These are phyloP conservation scores for Corythornis cristatus DNA, from an alignment of 2,113 vertebrate species.

Conservation along the genomic window DNA sequence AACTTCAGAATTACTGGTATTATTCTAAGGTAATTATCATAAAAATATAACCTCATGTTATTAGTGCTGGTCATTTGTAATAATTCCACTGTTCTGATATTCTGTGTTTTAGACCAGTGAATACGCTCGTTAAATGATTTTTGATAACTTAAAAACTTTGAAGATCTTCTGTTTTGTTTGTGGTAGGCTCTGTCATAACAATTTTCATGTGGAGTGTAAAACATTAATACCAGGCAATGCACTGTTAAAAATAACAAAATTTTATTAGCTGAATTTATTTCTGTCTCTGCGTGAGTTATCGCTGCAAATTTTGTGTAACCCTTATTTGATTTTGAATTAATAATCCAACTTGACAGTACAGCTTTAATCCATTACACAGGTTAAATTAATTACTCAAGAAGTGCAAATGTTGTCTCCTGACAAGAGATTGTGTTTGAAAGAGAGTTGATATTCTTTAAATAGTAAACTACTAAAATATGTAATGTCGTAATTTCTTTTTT, in stretches of 20 bases:
- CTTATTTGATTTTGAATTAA: slow-evolving; percentile 2
- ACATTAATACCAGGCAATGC: background rate
- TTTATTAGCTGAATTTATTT: background rate
- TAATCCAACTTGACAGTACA: background rate
- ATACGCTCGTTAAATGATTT: background rate
- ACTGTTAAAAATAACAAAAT: background rate
- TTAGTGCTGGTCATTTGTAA: background rate
- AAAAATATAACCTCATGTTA: background rate
- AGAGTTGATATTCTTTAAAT: background rate
- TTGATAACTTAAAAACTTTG: background rate
- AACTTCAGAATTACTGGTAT: background rate
- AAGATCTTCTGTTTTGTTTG: background rate
- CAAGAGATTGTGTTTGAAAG: background rate
- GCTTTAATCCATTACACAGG: background rate
- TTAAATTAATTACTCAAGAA: background rate
- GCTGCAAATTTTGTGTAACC: background rate
- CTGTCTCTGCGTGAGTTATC: background rate
- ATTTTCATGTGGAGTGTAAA: background rate
- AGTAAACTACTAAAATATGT: background rate
- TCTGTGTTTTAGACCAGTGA: background rate
- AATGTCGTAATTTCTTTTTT: background rate
- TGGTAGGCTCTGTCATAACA: background rate
- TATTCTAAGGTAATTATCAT: background rate
- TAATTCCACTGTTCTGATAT: background rate
- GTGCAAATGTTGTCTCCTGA: background rate